These are phyloP conservation scores for Porites cylindrica DNA, from an alignment of 92 coral and sea anemone species.

Conservation along the genomic window DNA sequence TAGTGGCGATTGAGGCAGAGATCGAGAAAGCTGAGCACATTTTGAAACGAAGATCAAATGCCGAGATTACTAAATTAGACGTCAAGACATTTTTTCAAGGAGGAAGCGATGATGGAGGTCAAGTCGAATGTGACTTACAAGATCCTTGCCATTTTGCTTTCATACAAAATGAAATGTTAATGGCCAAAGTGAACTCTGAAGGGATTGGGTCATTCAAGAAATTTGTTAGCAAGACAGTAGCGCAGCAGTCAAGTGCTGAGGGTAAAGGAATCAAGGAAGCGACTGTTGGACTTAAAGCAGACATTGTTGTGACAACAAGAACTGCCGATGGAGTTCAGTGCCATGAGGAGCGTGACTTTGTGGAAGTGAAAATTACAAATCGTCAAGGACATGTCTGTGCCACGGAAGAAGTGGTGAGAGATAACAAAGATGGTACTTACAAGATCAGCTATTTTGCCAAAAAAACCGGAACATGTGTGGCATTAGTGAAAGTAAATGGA, in stretches of 20 bases:
- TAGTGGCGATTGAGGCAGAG: too few species aligned
- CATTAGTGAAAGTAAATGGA: conserved; percentile 32
- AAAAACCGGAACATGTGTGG: conserved; percentile 26
- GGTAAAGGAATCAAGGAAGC: conserved; percentile 25
- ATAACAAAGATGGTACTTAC: conserved; percentile 49
- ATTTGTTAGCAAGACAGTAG: neutral
- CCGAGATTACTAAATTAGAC: too few species aligned
- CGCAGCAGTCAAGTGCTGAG: neutral
- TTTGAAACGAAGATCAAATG: too few species aligned
- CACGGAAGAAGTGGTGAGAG: neutral
- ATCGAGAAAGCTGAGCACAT: too few species aligned
- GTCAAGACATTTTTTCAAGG: too few species aligned
- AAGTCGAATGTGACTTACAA: too few species aligned
- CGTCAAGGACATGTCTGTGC: conserved; percentile 38
- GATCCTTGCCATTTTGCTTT: too few species aligned
- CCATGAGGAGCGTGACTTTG: neutral
- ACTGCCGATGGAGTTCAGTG: neutral
- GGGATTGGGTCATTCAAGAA: neutral
- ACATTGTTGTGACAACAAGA: conserved; percentile 3
- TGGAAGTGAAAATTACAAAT: conserved; percentile 19
- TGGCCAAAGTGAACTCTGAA: too few species aligned
- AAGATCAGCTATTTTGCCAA: conserved; percentile 37
- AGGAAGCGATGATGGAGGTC: too few species aligned
- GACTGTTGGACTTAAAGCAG: conserved; percentile 4
- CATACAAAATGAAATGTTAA: too few species aligned